Percentiles rank a stretch among this genome's conserved stretches.
Conservation (phyloP, 1,140 invertebrate species). For the Formica selysi region DNA sequence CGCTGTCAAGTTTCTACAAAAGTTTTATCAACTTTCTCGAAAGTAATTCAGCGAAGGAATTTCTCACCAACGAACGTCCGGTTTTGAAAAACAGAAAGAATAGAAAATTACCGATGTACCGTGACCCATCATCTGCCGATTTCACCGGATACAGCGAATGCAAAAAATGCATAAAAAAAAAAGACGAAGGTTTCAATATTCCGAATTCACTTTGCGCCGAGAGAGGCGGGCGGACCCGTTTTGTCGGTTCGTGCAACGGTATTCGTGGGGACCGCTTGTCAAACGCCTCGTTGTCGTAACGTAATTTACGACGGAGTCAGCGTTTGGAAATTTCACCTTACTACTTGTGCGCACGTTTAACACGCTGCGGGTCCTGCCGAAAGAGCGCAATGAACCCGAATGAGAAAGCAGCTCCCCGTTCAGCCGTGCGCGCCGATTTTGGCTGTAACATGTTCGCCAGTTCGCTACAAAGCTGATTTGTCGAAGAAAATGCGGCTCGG, state of each 20-base stretch:
- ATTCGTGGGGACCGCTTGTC: conserved; percentile 47
- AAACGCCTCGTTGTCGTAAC: conserved; percentile 59
- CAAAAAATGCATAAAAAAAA: conserved; percentile 6
- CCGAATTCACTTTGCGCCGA: conserved; percentile 14
- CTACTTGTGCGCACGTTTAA: conserved; percentile 50
- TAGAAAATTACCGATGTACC: not conserved
- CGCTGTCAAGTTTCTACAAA: not conserved
- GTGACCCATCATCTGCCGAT: conserved; percentile 1
- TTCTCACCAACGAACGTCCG: not conserved
- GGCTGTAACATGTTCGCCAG: conserved; percentile 41
- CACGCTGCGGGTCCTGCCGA: conserved; percentile 61
- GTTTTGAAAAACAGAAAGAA: conserved; percentile 4
- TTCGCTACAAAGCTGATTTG: not conserved
- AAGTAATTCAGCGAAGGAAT: not conserved
- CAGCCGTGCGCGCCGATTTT: conserved; percentile 49
- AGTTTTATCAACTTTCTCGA: not conserved
- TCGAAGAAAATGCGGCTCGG: conserved; percentile 36
- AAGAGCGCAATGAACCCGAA: conserved; percentile 67
- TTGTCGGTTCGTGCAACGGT: not conserved
- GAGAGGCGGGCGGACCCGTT: not conserved
- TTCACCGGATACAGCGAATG: not conserved
- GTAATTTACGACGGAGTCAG: conserved; percentile 72
- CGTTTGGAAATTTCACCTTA: conserved; percentile 74
- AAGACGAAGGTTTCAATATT: not conserved
- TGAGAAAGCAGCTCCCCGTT: conserved; percentile 66